phyloP scores from a whole-genome alignment of 2,797 vertebrate genomes.

The Steatocranus sp. region DNA sequence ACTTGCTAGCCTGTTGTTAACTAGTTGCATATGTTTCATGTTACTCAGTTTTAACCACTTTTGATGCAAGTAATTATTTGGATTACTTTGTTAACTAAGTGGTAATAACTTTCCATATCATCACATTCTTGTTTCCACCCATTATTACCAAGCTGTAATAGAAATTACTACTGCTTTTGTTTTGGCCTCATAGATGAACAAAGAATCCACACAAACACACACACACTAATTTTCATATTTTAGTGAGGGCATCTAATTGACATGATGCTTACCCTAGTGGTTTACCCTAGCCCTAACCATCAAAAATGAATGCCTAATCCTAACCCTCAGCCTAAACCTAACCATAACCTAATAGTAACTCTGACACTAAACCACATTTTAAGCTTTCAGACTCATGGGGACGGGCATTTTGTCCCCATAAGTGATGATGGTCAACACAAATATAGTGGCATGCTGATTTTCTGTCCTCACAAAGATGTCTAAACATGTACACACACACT shows the following conservation, averaged over 20 bases:
- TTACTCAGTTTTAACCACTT: not conserved
- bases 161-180: not conserved
- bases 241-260: not conserved
- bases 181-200: not conserved
- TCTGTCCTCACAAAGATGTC: not conserved
- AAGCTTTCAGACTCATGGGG: not conserved
- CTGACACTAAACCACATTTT: not conserved
- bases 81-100: not conserved
- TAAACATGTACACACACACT: not conserved
- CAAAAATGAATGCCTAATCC: not conserved
- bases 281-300: not conserved
- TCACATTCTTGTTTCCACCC: not conserved
- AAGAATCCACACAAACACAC: not conserved
- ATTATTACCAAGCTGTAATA: not conserved
- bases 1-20: not conserved
- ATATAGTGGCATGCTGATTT: fast-evolving
- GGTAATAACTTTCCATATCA: not conserved
- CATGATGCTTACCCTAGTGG: not conserved
- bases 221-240: not conserved
- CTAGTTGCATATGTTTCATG: not conserved
- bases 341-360: not conserved
- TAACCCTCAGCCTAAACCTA: not conserved
- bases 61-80: not conserved
- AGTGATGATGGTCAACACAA: not conserved
- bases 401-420: not conserved